phyloP scores from a whole-genome alignment of 1,140 invertebrate species.

The Tetragonula clypearis region DNA sequence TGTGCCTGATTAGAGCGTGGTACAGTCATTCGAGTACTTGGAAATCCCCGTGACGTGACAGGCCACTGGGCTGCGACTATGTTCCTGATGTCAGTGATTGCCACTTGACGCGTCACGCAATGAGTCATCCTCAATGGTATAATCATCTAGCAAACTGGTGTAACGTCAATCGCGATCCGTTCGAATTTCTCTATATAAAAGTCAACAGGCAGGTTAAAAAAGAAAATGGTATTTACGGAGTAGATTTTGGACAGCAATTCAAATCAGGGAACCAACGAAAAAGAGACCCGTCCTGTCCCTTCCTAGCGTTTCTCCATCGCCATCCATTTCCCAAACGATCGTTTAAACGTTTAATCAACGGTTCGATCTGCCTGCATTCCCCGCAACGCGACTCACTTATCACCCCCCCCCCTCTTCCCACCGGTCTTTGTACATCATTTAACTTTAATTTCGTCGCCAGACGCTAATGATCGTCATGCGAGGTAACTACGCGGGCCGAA shows the following conservation, averaged over 20 bases:
- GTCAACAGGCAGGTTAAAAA: no score
- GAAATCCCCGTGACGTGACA: conserved; percentile 21
- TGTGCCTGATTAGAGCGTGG: not conserved
- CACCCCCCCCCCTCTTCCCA: no score
- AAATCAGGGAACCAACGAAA: not conserved
- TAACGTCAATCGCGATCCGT: not conserved
- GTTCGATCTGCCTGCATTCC: not conserved
- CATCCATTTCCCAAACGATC: not conserved
- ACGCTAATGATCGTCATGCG: conserved; percentile 2
- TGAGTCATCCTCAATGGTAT: not conserved
- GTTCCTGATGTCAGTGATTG: conserved; percentile 8
- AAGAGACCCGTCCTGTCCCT: not conserved
- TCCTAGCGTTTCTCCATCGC: not conserved
- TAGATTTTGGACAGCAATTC: no score
- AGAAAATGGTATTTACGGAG: no score
- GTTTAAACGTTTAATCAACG: not conserved
- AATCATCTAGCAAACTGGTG: not conserved
- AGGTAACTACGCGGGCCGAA: not conserved
- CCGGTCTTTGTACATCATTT: not conserved
- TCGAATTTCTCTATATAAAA: no score
- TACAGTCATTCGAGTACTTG: not conserved
- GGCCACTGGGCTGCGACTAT: no score
- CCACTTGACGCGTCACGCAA: not conserved
- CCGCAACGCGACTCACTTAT: not conserved
- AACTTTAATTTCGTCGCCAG: not conserved